Base-by-base conservation (phyloP, 2,797 vertebrate species). In the Cyprinella venusta region DNA sequence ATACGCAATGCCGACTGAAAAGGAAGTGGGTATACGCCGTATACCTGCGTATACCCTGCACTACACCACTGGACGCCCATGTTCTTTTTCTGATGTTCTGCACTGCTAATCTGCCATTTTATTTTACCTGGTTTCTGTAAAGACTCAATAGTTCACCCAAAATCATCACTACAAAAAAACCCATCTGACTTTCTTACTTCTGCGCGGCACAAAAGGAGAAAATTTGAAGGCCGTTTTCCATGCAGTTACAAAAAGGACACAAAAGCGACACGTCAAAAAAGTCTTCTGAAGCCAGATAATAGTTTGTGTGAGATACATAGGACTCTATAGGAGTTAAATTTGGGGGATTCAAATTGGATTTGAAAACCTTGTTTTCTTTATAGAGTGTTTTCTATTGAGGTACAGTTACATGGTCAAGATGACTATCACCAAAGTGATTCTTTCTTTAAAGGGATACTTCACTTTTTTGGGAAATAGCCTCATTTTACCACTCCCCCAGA, bases 371-470 rank as follows among this genome's bases (percentile, higher is more conserved):
- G 21, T 54, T 74, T 8, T 30, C 33, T 75, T 75, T 56, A 21
- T 9, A 54, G 50, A 72, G 45, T 38, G 3, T 54, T 38, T 59
- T 52, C 7, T 42, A 24, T 63, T 12, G 9, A 78, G 12, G 18
- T 65, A 5, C 40, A 48, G 40, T 48, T 48, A 64, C 59, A 64
- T 77, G 59, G 76, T 64, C 76, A n/a, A 65, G 59, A 65, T 45
- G 54, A 42, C n/a, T 21, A 78, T 48, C 56, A 48, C 33, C 26
- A 64, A 21, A 16, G 40, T 64, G 40, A 9, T 48, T 78, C 40
- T 21, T 48, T 77, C 24, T n/a, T n/a, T n/a, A n/a, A n/a, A n/a
- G n/a, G n/a, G n/a, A n/a, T n/a, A n/a, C n/a, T n/a, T n/a, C n/a
- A n/a, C n/a, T n/a, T n/a, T n/a, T n/a, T n/a, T n/a, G n/a, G n/a